Evolutionary conservation across 2,888 invertebrate species (phyloP).

Genomic region (Dione juno): DNA sequence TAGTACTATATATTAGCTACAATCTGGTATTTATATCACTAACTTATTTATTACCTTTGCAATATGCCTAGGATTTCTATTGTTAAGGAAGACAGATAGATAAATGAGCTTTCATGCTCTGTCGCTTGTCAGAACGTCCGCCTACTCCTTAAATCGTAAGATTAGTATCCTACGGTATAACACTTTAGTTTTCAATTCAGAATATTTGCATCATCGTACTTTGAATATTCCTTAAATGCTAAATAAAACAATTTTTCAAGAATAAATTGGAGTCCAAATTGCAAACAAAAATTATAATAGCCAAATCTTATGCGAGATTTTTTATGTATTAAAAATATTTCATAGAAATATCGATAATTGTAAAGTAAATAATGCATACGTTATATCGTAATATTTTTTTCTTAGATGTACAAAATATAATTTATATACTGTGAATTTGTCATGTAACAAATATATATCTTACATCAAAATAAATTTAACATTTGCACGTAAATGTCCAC

Average conservation of each 20-base stretch:
- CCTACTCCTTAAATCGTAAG: conserved; percentile 15
- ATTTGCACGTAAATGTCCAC: conserved; percentile 44
- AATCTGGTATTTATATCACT: conserved; percentile 8
- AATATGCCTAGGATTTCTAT: conserved; percentile 16
- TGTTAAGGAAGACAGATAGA: conserved; percentile 27
- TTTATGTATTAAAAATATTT: too few species aligned
- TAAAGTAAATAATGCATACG: too few species aligned
- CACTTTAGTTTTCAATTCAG: conserved; percentile 10
- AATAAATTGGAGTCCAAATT: background rate
- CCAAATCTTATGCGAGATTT: background rate
- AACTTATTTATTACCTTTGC: conserved; percentile 16
- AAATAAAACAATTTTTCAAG: background rate
- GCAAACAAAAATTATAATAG: background rate
- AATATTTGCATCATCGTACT: conserved; percentile 2
- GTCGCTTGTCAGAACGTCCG: conserved; percentile 22
- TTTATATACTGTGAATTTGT: background rate
- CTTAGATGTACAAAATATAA: background rate
- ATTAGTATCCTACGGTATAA: background rate
- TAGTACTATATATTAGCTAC: background rate
- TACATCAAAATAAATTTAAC: conserved; percentile 21
- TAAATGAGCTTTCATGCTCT: conserved; percentile 19
- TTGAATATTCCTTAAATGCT: background rate
- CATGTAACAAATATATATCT: too few species aligned
- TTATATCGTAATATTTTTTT: background rate
- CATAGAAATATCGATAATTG: too few species aligned